Evolutionary conservation across 2,797 vertebrate genomes (phyloP), one percentile per base, ranked within the genome.

Genomic region (Falco biarmicus): DNA sequence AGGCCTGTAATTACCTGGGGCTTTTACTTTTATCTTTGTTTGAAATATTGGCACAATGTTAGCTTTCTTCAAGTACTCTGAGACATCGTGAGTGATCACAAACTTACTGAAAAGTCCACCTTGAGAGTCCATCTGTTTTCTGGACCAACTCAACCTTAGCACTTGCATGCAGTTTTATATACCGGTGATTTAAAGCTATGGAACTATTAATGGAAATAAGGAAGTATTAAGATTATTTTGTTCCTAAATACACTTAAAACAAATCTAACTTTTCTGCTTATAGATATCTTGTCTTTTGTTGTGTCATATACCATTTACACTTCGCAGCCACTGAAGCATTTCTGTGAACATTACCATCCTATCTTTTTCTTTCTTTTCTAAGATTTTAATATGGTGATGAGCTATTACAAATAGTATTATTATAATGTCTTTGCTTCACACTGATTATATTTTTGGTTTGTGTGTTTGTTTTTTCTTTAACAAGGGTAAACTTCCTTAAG

Each of bases 1-100:
- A 91, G 78, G 71, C 39, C 86, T 89, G 74, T 94, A 65, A 95
- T 96, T 84, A 97, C 90, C 95, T 77, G 66, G 61, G 89, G 82
- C 53, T 96, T 61, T 90, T 66, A 50, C 95, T 96, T 96, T 96
- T 84, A 96, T 96, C 95, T 94, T 80, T 94, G 32, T 93, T 93
- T 89, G 68, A 91, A 92, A 94, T 87, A 96, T 85, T 94, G 91
- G 82, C 71, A 80, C 84, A 80, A 64, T 92, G 78, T 95, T 92
- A 91, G 64, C 71, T 95, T 89, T 75, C 48, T 96, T 93, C 84
- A 64, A 57, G 84, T 80, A 37, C 53, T 84, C 65, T 64, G 64
- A 93, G 60, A 78, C 16, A 31, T 25, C 0, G 0, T 22, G 31
- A 82, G 13, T 21, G 64, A 85, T 91, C 37, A 43, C 68, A 78